Conservation (phyloP, 2,113 vertebrate genomes). For the Lophius piscatorius region DNA sequence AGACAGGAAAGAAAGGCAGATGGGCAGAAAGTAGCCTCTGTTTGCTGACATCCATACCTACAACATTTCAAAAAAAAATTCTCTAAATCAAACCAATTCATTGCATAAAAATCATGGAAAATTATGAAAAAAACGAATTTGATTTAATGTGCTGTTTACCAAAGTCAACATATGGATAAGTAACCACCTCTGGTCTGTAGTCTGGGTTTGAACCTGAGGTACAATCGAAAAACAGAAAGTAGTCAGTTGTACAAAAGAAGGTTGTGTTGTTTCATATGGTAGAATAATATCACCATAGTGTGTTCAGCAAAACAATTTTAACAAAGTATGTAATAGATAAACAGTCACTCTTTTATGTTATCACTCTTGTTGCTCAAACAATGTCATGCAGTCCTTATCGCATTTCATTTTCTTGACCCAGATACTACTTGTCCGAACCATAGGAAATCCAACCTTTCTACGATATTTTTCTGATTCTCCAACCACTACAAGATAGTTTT, state of each 20-base stretch:
- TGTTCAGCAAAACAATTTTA: neutral
- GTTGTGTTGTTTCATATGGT: neutral
- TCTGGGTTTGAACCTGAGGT: constrained; percentile 73
- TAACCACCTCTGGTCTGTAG: constrained; percentile 85
- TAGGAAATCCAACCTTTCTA: neutral
- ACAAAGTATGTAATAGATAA: neutral
- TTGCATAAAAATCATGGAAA: neutral
- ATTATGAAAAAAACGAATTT: neutral
- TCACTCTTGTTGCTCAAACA: constrained; percentile 15
- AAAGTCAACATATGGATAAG: constrained; percentile 91
- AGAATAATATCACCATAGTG: neutral
- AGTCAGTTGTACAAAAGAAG: too few species aligned
- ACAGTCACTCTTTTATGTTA: constrained; percentile 22
- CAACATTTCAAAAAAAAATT: constrained; percentile 21
- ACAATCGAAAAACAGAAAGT: neutral
- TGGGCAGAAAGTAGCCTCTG: constrained; percentile 89
- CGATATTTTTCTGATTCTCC: neutral
- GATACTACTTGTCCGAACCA: constrained; percentile 8
- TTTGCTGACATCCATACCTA: constrained; percentile 89
- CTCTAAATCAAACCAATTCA: neutral
- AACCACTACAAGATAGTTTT: neutral
- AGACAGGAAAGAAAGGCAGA: constrained; percentile 87
- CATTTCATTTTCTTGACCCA: constrained; percentile 49
- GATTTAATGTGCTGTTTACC: constrained; percentile 79
- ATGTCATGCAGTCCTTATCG: constrained; percentile 31